Evolutionary conservation across 2,797 vertebrate genomes (phyloP).

Genomic region (Acestrorhynchus altus): DNA sequence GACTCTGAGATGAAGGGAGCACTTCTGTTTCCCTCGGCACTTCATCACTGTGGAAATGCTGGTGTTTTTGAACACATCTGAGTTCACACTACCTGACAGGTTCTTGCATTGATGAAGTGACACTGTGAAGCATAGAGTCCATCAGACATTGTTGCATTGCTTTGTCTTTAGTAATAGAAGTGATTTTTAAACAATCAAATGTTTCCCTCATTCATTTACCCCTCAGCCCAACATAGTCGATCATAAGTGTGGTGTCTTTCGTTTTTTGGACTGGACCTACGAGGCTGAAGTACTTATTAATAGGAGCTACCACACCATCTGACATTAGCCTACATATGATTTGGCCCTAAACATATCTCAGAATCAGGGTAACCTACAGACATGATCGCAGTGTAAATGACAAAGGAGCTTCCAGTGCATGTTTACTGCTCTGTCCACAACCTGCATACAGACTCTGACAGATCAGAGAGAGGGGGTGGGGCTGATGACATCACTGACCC

Average conservation of each 20-base stretch:
- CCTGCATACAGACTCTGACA: too few species aligned
- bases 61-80: constrained; percentile 63
- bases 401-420: too few species aligned
- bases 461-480: too few species aligned
- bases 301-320: neutral
- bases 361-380: too few species aligned
- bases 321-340: too few species aligned
- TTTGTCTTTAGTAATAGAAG: neutral
- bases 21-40: constrained; percentile 70
- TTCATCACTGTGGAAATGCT: constrained; percentile 73
- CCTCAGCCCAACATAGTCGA: neutral
- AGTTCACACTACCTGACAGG: constrained; percentile 25
- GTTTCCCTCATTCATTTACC: neutral
- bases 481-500: too few species aligned
- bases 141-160: neutral
- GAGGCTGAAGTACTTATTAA: neutral
- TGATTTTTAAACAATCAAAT: neutral
- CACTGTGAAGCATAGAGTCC: constrained; percentile 15
- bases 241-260: neutral
- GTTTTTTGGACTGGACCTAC: too few species aligned
- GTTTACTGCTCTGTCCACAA: too few species aligned
- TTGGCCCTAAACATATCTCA: too few species aligned
- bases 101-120: constrained; percentile 63
- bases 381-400: too few species aligned
- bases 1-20: constrained; percentile 69